Base-by-base conservation (phyloP, 2,797 vertebrate species). In the Sebastes iracundus region DNA sequence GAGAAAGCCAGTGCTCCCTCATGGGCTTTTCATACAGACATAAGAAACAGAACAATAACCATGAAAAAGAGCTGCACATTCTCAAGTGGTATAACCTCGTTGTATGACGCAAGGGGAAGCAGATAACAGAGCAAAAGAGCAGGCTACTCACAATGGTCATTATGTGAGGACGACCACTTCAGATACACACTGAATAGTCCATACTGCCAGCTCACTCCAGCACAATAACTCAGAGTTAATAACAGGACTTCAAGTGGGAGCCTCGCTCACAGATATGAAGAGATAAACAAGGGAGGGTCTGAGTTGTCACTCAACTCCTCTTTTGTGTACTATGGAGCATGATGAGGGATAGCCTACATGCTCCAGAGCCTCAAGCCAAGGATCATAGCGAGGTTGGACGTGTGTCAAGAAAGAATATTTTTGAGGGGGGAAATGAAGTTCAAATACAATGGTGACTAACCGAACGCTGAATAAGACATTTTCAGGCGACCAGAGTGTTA, bases 221-320 rank as follows among this genome's bases (percentile, higher is more conserved):
- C n/a, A 61, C 42, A 72, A 75, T 84, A 69, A 22, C 11, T 65
- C 28, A 55, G 22, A 56, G 22, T 75, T 73, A 66, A 69, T 64
- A 84, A 38, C 33, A 70, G 28, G 56, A 61, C 75, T 79, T 42
- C 60, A 49, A 33, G 42, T 23, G 42, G 10, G 69, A 77, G 28
- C 66, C 32, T 32, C 6, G 23, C n/a, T 79, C 30, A 27, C 32
- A 75, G 70, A 82, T 79, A 28, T 52, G 42, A 18, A 10, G 63
- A 80, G 80, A 86, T 63, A 85, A 88, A 83, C 28, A 59, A 55
- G 83, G 79, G 78, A 53, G 84, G 28, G 25, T 55, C 75, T 6
- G 55, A 30, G 22, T 4, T 56, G 20, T 83, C 71, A 27, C 52
- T 89, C 87, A 83, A 4, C 69, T 33, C 46, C 16, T 86, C 62